Percentiles rank a stretch among this genome's conserved stretches.
These are phyloP conservation scores for Pammene aurita DNA, from an alignment of 2,888 invertebrate genomes.

Conservation along the genomic window DNA sequence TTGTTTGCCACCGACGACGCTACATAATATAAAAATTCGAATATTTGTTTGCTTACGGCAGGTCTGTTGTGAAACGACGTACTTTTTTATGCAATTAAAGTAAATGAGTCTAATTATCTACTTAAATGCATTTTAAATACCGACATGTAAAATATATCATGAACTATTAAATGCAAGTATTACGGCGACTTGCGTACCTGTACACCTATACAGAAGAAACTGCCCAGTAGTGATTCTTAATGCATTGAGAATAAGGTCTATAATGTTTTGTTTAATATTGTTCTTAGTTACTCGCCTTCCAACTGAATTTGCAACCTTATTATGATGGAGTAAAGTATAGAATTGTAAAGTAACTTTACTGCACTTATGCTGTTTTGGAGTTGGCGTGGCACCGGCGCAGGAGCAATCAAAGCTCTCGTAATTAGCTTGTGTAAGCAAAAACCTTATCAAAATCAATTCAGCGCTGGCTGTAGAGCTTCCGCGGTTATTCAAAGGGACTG, in stretches of 20 bases:
- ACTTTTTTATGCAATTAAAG: neutral
- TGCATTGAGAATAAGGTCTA: no score
- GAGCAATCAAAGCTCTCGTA: conserved; percentile 16
- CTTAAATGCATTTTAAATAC: conserved; percentile 3
- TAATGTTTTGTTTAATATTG: no score
- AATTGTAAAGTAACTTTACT: neutral
- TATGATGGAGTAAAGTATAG: neutral
- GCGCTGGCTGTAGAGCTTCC: conserved; percentile 3
- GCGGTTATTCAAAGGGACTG: neutral
- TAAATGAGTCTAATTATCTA: neutral
- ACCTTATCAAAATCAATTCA: conserved; percentile 19
- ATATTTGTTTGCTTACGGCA: no score
- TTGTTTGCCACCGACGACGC: no score
- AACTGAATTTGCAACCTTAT: neutral
- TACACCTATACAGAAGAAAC: no score
- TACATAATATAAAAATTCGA: no score
- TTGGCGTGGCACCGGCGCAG: neutral
- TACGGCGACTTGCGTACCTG: neutral
- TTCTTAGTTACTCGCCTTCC: no score
- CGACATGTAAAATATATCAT: conserved; percentile 14
- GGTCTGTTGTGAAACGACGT: no score
- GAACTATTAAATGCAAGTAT: neutral
- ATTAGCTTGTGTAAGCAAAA: conserved; percentile 20
- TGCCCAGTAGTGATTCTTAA: no score
- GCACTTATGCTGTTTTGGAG: neutral